Conservation (phyloP, 2,888 invertebrate species). For the Cremastinae sp. region DNA sequence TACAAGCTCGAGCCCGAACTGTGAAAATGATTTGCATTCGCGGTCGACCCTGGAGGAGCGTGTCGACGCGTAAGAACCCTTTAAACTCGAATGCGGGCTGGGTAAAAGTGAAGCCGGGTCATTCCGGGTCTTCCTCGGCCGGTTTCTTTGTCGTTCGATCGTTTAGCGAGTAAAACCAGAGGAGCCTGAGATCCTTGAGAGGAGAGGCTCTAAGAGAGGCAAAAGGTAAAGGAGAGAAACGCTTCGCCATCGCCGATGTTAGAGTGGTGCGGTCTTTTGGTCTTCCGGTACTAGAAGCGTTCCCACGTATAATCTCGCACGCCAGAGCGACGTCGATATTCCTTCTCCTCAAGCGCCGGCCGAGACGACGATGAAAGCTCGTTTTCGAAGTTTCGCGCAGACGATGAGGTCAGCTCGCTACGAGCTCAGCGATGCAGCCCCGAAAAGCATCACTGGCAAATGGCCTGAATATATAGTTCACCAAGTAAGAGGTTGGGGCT, state of each 20-base stretch:
- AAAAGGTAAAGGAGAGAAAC: conserved; percentile 19
- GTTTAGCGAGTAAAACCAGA: conserved; percentile 30
- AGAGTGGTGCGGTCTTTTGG: conserved; percentile 53
- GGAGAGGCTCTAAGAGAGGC: conserved; percentile 17
- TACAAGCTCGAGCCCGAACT: conserved; percentile 71
- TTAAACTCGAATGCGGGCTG: conserved; percentile 48
- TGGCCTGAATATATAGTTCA: neutral
- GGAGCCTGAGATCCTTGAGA: conserved; percentile 33
- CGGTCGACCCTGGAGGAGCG: conserved; percentile 50
- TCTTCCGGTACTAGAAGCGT: conserved; percentile 36
- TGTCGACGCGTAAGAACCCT: conserved; percentile 59
- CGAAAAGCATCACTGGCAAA: conserved; percentile 19
- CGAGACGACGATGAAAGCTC: conserved; percentile 56
- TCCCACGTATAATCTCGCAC: conserved; percentile 34
- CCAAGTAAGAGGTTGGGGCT: neutral
- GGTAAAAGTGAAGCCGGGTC: conserved; percentile 1
- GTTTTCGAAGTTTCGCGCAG: conserved; percentile 52
- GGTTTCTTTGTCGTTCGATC: neutral
- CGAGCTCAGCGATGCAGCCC: conserved; percentile 47
- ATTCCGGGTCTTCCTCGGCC: neutral
- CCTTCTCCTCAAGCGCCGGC: conserved; percentile 18
- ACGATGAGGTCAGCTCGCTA: conserved; percentile 57
- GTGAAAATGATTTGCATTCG: conserved; percentile 69
- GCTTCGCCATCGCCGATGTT: conserved; percentile 12
- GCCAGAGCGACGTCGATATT: conserved; percentile 43